Evolutionary conservation across 64 coral and sea anemone genomes (phyloP), one percentile per base, ranked within the genome.

Genomic region (Hydrozoanthus tunicans): DNA sequence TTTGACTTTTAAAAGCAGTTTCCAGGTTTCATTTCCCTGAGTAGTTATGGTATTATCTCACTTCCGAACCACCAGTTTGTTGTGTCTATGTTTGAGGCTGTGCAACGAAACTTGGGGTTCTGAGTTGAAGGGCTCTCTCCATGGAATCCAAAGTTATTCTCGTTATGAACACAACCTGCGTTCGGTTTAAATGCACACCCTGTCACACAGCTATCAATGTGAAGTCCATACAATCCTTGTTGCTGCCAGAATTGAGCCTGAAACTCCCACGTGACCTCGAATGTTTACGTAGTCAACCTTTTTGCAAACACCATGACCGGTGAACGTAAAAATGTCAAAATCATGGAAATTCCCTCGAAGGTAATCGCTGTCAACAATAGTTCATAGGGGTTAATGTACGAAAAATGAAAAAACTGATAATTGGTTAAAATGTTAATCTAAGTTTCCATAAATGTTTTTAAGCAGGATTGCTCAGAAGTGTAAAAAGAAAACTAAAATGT

Each of bases 131-230:
- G 9, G 5, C 74, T 65, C 62, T 83, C 73, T 25, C 73, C 61
- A 77, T 95, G 89, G 69, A 24, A 90, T 7, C 90, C 94, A 78
- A 95, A 95, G 24, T 95, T 70, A 70, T 96, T 83, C 23, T 90
- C 94, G 3, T 14, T 64, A 6, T 0, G 3, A 62, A 71, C 72
- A 51, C 79, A 4, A 1, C 83, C 77, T 12, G 6, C 7, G 14
- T 79, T 82, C 6, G 90, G 25, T 17, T 89, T 81, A 69, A 95
- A 92, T 4, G 54, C 3, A 55, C 94, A 95, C 3, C 55, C 51
- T 3, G 64, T 77, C 1, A 0, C 0, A 25, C 8, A 20, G 62
- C 90, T 92, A 73, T 90, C 90, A 51, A 89, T 72, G 15, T 95
- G 91, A 27, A 89, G 70, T 69, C 56, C 14, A 64, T 55, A 76